A percentile compares a stretch with the other conserved stretches of the same genome.
Conservation (phyloP, 2,888 invertebrate species). For the Aspidapion aeneum region DNA sequence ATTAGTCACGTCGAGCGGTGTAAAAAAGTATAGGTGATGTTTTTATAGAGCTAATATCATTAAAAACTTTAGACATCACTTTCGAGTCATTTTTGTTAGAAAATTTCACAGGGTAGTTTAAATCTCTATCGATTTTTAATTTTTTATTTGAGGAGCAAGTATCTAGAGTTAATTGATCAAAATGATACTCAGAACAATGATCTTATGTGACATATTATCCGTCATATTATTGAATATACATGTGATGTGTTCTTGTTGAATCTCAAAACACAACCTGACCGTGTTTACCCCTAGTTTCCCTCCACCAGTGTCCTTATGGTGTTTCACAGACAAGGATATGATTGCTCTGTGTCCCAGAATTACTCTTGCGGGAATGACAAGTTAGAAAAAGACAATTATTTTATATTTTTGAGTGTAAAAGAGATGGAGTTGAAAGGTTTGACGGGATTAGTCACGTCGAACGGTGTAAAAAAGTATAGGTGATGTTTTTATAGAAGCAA, state of each 20-base stretch:
- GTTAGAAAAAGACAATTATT: slow-evolving; percentile 40
- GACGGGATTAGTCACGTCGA: slow-evolving; percentile 49
- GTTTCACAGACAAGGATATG: slow-evolving; percentile 74
- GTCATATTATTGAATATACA: no score
- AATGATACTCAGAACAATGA: no score
- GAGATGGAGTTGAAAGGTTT: slow-evolving; percentile 50
- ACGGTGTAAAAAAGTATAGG: slow-evolving; percentile 47
- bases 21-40: slow-evolving; percentile 53
- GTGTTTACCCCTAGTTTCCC: slow-evolving; percentile 73
- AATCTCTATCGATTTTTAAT: no score
- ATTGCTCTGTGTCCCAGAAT: slow-evolving; percentile 55
- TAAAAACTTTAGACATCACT: slow-evolving; percentile 58
- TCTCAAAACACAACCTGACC: slow-evolving; percentile 78
- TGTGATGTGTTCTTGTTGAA: slow-evolving; percentile 78
- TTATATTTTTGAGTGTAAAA: slow-evolving; percentile 43
- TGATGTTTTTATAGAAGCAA: slow-evolving; percentile 58
- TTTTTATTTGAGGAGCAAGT: no score
- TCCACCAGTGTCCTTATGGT: slow-evolving; percentile 72
- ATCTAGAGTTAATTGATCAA: no score
- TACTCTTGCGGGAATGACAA: slow-evolving; percentile 42
- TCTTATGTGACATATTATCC: no score
- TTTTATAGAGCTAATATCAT: slow-evolving; percentile 62
- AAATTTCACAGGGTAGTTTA: no score
- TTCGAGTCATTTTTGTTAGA: no score
- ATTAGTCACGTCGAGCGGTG: slow-evolving; percentile 39